Evolutionary conservation across 2,113 vertebrate genomes (phyloP).

Genomic region (Cairina moschata): DNA sequence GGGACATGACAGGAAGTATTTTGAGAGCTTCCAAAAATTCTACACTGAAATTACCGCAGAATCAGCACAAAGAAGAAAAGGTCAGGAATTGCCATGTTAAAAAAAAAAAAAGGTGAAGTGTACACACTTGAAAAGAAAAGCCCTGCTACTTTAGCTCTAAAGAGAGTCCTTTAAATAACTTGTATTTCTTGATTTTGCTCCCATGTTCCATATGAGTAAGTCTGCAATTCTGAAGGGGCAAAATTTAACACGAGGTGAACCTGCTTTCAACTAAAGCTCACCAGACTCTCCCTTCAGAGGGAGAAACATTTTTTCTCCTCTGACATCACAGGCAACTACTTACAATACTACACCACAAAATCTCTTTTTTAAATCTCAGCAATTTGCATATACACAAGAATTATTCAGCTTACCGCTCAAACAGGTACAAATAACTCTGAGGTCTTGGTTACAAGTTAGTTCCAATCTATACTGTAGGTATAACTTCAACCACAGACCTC

Average conservation of each 20-base stretch:
- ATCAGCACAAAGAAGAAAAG: constrained; percentile 5
- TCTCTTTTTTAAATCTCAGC: constrained; percentile 12
- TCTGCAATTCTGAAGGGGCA: not conserved
- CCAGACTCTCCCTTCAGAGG: not conserved
- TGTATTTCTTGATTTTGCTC: not conserved
- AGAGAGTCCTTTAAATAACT: fast-evolving
- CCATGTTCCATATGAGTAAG: fast-evolving
- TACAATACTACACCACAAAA: not conserved
- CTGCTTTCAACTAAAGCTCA: not conserved
- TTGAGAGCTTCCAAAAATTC: not conserved
- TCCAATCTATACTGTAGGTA: constrained; percentile 53
- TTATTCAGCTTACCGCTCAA: constrained; percentile 51
- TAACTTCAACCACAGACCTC: constrained; percentile 71
- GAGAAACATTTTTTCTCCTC: not conserved
- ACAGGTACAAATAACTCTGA: constrained; percentile 61
- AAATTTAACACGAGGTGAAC: not conserved
- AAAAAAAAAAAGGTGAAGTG: not conserved
- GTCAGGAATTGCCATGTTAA: not conserved
- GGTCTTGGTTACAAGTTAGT: constrained; percentile 68
- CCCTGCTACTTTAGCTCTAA: not conserved
- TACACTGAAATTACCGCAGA: not conserved
- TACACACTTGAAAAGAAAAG: not conserved
- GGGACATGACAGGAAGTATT: constrained; percentile 4
- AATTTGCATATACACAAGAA: constrained; percentile 40
- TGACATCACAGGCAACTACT: not conserved